Base-by-base conservation (phyloP, 1,140 invertebrate genomes). In the Amyelois transitella region DNA sequence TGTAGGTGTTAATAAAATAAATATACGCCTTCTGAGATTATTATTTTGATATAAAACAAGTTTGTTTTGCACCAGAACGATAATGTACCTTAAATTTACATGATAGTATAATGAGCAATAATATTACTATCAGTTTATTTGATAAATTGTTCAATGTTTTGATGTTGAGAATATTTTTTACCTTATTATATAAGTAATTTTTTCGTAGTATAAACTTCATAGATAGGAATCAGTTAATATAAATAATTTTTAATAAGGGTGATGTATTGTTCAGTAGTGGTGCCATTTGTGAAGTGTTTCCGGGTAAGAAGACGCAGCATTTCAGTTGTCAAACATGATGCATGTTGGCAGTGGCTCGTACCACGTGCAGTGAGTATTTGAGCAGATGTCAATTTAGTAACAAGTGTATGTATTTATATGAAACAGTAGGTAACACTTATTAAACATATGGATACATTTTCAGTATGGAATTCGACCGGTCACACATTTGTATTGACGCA, bases 1-100 rank as follows among this genome's bases (percentile, higher is more conserved):
- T 71, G 66, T 81, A 84, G 72, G 62, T 77, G 69, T 74, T 75
- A 69, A 72, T 67, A 70, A 59, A 67, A 62, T 74, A 66, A 78
- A 69, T 66, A 72, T 73, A 74, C 70, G 71, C 73, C 72, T 77
- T 77, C 52, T 72, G 80, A 86, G 74, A 83, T 81, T 82, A 80
- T 48, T 21, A 45, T 45, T 53, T 57, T 67, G 55, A 65, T 72
- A 64, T 63, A 60, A 51, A 55, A 51, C 62, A 64, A 44, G 22
- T 55, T 54, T 56, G 43, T 63, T 66, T 60, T 52, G 43, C 38
- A 51, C 52, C 55, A 53, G 47, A 58, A 53, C 21, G 21, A 43
- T 53, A 51, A 63, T 66, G 57, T 76, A 68, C 66, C 64, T 55
- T 64, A 56, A 60, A 67, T 45, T 57, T 64, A 65, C 53, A 65